Base-by-base conservation (phyloP, 1,140 invertebrate species). In the Leptinotarsa undecemlineata region DNA sequence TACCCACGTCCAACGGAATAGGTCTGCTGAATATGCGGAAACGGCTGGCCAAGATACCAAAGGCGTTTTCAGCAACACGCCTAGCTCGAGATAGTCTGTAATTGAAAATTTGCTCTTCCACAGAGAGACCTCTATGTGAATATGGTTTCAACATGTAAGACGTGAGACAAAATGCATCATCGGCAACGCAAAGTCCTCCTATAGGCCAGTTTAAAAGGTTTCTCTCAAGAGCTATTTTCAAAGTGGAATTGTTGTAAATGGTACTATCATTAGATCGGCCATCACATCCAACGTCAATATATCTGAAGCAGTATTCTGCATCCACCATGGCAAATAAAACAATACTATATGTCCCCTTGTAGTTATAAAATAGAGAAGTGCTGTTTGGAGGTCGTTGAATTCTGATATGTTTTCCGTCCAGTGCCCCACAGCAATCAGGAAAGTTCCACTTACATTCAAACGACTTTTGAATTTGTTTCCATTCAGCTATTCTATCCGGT, bases 381-480 rank as follows among this genome's bases (percentile, higher is more conserved):
- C 81, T 76, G 51, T 80, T 80, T 13, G 71, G 51, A 4, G 84
- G 84, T 57, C 74, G 76, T 57, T 81, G 70, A 57, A 87, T 85
- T 61, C 74, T 47, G 15, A 87, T 77, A 73, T 87, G 86, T 76
- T 86, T 87, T 19, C 86, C 85, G 78, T 87, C 86, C 17, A 76
- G 17, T n/a, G 71, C 75, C 8, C 75, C 72, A 6, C 71, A 48
- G 72, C 86, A 87, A 78, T 86, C 81, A 47, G 85, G 86, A 72
- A 87, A 83, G 69, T 86, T 80, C 82, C 84, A 85, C 60, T 76
- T 48, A 62, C 63, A 57, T 42, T 74, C 20, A 79, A 80, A 85
- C 20, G 73, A 74, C 33, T 78, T 72, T 67, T 76, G 63, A 77
- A 82, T 83, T 62, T 70, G 23, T 67, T 68, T 68, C 78, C 80